Conservation (phyloP, 1,140 invertebrate genomes). For the Drosophila santomea region DNA sequence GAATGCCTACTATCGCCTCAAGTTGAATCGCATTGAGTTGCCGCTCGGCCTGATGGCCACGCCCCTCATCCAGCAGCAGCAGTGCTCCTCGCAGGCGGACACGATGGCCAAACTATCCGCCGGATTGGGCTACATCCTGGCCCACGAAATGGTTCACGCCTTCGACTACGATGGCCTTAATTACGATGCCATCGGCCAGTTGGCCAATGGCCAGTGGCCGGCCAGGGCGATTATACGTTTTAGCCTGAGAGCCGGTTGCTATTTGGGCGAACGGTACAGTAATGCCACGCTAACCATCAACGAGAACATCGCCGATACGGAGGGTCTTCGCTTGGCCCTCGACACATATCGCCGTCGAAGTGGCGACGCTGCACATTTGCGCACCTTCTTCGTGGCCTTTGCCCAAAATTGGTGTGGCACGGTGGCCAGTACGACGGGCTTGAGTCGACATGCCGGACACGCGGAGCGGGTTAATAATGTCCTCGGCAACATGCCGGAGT, state of each 20-base stretch:
- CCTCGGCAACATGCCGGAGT: conserved; percentile 72
- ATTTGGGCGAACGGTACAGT: conserved; percentile 53
- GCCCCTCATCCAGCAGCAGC: conserved; percentile 25
- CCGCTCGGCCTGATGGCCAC: conserved; percentile 66
- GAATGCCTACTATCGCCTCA: conserved; percentile 77
- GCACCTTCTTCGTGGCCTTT: conserved; percentile 69
- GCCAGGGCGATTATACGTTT: conserved; percentile 67
- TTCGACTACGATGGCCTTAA: conserved; percentile 80
- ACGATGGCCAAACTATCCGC: conserved; percentile 34
- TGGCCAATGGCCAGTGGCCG: conserved; percentile 57
- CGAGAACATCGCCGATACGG: conserved; percentile 79
- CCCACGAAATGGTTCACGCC: conserved; percentile 75
- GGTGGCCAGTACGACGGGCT: not conserved
- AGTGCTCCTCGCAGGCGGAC: not conserved
- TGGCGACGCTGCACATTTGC: not conserved
- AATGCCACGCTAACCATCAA: conserved; percentile 68
- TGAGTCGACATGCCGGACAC: conserved; percentile 46
- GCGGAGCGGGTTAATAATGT: conserved; percentile 76
- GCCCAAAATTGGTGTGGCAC: conserved; percentile 78
- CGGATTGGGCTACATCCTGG: conserved; percentile 67
- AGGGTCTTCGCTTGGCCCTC: conserved; percentile 71
- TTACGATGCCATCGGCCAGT: conserved; percentile 65
- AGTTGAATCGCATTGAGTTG: conserved; percentile 68
- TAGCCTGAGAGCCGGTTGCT: conserved; percentile 59
- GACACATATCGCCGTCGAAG: conserved; percentile 33